Base-by-base conservation (phyloP, 1,140 invertebrate species). In the Diorhabda sublineata region DNA sequence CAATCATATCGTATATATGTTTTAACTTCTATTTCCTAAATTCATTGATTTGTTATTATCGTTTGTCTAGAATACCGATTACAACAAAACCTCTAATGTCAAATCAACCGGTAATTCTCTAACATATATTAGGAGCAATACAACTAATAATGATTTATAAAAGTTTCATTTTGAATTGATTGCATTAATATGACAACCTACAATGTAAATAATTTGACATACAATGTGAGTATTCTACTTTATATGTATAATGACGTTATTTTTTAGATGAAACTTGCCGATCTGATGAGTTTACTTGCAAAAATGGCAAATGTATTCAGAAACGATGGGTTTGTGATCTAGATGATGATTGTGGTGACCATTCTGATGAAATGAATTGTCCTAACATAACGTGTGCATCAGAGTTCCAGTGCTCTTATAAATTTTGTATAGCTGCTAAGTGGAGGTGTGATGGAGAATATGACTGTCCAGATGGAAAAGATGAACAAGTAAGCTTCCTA, bases 371-470 rank as follows among this genome's bases (percentile, higher is more conserved):
- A 77, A 84, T 85, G 45, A 85, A 67, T 47, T 96, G 94, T 76
- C 85, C 86, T 3, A 82, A 87, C 56, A 82, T 84, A 3, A 90
- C 87, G 4, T 94, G 92, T 77, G 81, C 87, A 66, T 85, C 86
- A 0, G 81, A 85, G 76, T 94, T 93, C 76, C 86, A 87, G 42
- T 93, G 92, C 78, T 79, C 82, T 6, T 80, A 84, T 58, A 80
- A 82, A 57, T 85, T 87, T 72, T 93, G 92, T 78, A 90, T 93
- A 58, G 85, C 88, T 4, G 84, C 85, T 7, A 86, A 84, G 52
- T 95, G 93, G 92, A 82, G 87, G 7, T 97, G 95, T 82, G 94
- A 97, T 78, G 92, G 93, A 2, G 92, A 95, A 78, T 84, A 85
- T 62, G 94, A 96, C 80, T 96, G 94, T 78, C 81, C 86, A 0